Evolutionary conservation across 2,113 vertebrate genomes (phyloP).

Genomic region (Gnathonemus longibarbis): DNA sequence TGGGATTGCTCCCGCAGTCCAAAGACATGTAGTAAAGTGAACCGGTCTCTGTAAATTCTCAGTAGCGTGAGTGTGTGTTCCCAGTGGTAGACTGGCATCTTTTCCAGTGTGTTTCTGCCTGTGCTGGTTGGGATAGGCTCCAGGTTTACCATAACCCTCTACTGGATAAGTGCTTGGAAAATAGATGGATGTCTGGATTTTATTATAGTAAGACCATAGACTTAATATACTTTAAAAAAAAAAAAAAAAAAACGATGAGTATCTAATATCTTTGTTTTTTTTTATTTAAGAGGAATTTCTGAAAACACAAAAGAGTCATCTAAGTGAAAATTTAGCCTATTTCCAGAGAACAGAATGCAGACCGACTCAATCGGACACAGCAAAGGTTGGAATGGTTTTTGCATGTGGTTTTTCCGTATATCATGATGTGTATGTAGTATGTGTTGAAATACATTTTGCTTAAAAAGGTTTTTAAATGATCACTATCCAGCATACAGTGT

Average conservation of each 20-base stretch:
- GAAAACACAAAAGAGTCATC: slow-evolving; percentile 54
- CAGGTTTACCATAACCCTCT: not conserved
- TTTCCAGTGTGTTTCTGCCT: not conserved
- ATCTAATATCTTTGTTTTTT: not conserved
- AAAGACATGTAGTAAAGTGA: not conserved
- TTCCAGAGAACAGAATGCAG: slow-evolving; percentile 40
- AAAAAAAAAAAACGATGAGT: not conserved
- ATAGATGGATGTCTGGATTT: not conserved
- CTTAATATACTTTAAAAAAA: not conserved
- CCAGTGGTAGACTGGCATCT: not conserved
- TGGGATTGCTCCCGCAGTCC: not conserved
- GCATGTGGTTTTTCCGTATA: not conserved
- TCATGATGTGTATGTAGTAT: not conserved
- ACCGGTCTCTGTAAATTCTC: not conserved
- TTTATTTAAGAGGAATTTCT: slow-evolving; percentile 53
- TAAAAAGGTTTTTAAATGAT: not conserved
- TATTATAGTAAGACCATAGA: not conserved
- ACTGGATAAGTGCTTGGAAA: not conserved
- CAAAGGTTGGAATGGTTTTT: slow-evolving; percentile 42
- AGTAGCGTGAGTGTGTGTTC: not conserved
- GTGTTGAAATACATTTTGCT: not conserved
- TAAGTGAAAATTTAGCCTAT: slow-evolving; percentile 52
- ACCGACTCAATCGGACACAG: slow-evolving; percentile 32
- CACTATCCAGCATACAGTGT: not conserved
- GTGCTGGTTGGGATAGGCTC: not conserved